Percentiles rank a stretch among this genome's conserved stretches.
Conservation (phyloP, 2,113 vertebrate genomes). For the Corvus hawaiiensis region DNA sequence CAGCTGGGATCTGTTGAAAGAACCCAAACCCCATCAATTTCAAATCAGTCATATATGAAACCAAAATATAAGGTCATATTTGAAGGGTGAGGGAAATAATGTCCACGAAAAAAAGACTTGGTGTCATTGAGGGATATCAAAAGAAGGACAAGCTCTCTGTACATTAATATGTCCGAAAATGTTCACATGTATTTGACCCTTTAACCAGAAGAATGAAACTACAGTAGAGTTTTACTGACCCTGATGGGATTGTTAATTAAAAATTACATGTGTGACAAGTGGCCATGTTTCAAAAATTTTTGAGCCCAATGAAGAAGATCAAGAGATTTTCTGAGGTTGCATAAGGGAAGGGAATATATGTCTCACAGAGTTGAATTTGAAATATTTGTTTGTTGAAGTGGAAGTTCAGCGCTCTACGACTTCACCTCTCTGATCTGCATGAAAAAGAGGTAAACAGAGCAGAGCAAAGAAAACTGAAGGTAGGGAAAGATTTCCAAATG, state of each 20-base stretch:
- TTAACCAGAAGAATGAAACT: background rate
- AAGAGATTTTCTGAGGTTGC: background rate
- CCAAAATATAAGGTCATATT: background rate
- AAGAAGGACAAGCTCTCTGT: background rate
- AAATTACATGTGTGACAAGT: background rate
- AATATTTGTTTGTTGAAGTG: background rate
- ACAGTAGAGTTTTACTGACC: background rate
- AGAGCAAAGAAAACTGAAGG: background rate
- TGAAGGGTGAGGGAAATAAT: background rate
- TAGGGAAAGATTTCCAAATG: background rate
- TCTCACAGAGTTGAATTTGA: background rate
- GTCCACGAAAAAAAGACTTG: background rate
- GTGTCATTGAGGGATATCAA: background rate
- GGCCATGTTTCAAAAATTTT: background rate
- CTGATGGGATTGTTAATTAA: background rate
- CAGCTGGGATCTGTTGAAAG: background rate
- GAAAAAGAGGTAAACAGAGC: background rate
- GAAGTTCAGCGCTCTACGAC: background rate
- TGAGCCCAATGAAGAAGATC: background rate
- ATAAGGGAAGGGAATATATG: background rate
- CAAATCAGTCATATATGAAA: background rate
- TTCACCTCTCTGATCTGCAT: background rate
- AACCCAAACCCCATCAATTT: background rate
- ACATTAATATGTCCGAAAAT: background rate
- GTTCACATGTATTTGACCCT: background rate